phyloP scores from a whole-genome alignment of 2,888 invertebrate genomes.

The Apotomis capreana region DNA sequence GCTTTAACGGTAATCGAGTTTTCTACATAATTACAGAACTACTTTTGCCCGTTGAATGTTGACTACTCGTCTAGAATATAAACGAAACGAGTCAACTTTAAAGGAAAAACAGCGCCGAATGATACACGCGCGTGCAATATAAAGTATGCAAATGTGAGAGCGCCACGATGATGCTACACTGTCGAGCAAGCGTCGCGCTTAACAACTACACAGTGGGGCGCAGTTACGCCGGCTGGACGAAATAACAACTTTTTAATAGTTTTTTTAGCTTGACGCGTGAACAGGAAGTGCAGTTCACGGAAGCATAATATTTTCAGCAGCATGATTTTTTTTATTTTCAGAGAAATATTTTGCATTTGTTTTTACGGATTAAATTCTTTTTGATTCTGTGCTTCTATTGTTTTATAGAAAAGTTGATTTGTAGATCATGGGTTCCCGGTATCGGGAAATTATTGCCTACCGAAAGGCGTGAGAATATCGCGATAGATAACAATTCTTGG shows the following conservation, averaged over 20 bases:
- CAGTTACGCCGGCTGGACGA: constrained; percentile 12
- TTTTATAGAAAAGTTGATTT: background rate
- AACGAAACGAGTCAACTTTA: constrained; percentile 10
- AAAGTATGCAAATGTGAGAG: constrained; percentile 38
- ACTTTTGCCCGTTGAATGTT: background rate
- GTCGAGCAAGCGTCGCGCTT: constrained; percentile 30
- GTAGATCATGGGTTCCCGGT: background rate
- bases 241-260: constrained; percentile 2
- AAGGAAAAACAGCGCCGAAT: background rate
- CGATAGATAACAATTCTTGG: too few relatives aligned
- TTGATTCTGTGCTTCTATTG: background rate
- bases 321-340: background rate
- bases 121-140: constrained; percentile 33
- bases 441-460: too few relatives aligned
- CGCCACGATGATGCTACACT: constrained; percentile 29
- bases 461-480: too few relatives aligned
- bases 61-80: constrained; percentile 7
- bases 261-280: constrained; percentile 11
- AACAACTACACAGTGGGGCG: constrained; percentile 32
- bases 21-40: too few relatives aligned
- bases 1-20: too few relatives aligned
- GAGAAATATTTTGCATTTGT: constrained; percentile 2
- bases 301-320: constrained; percentile 16
- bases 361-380: background rate
- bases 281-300: constrained; percentile 19